Percentiles rank a stretch among this genome's conserved stretches.
Evolutionary conservation across 2,888 invertebrate species (phyloP).

Genomic region (Microctonus hyperodae): DNA sequence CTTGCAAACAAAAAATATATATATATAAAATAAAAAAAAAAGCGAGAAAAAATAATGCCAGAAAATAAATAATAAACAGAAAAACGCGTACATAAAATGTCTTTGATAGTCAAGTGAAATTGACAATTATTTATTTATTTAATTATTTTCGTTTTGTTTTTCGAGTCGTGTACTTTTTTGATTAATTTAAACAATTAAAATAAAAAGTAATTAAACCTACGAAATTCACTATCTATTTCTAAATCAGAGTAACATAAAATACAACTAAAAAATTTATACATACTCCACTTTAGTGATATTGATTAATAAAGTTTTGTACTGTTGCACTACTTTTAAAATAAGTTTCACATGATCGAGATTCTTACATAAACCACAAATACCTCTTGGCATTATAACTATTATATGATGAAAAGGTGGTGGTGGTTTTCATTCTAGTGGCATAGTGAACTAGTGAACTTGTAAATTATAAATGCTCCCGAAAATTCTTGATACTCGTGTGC

Average conservation of each 20-base stretch:
- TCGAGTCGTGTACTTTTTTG: background rate
- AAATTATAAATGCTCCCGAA: background rate
- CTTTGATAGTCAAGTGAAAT: constrained; percentile 16
- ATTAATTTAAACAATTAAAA: background rate
- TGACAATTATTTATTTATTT: background rate
- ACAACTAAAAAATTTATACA: background rate
- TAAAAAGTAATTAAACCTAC: background rate
- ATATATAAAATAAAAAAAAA: background rate
- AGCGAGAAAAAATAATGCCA: background rate
- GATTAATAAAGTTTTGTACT: constrained; percentile 26
- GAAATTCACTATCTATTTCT: background rate
- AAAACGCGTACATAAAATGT: background rate
- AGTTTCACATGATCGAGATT: constrained; percentile 19
- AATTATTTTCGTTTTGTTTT: background rate
- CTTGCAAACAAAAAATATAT: background rate
- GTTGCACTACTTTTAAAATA: background rate
- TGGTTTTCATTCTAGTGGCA: background rate
- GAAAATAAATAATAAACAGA: background rate
- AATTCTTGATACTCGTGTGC: constrained; percentile 24
- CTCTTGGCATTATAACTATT: constrained; percentile 14
- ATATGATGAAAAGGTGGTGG: constrained; percentile 16
- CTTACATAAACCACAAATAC: constrained; percentile 18
- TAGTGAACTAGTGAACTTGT: constrained; percentile 12
- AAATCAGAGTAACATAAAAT: background rate
- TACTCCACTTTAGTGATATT: background rate